Conservation (phyloP, 2,797 vertebrate species). For the Hylomyscus alleni region DNA sequence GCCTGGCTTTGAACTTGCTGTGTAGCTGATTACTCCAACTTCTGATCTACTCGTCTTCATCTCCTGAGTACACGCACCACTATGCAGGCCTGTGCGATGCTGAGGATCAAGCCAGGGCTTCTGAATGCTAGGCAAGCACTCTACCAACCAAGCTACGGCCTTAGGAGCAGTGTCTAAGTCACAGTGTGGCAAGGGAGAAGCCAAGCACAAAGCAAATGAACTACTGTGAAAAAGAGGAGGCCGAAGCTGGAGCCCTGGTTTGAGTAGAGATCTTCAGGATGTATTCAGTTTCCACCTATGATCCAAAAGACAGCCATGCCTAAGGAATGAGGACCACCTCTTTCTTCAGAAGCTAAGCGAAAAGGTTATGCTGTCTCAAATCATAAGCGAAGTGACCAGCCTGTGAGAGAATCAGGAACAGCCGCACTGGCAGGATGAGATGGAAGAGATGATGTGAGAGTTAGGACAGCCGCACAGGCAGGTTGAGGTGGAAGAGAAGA, state of each 20-base stretch:
- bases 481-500: not conserved
- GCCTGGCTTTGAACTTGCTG: not conserved
- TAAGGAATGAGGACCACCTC: not conserved
- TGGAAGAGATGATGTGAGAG: not conserved
- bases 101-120: not conserved
- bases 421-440: not conserved
- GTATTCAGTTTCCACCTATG: not conserved
- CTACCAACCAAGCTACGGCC: too few relatives aligned
- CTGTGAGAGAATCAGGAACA: not conserved
- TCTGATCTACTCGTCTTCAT: not conserved
- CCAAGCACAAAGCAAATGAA: not conserved
- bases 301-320: not conserved
- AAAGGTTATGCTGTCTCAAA: not conserved
- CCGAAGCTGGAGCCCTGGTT: not conserved
- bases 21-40: not conserved
- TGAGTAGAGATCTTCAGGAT: not conserved
- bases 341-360: slow-evolving; percentile 57
- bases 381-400: not conserved
- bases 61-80: not conserved
- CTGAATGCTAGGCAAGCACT: not conserved
- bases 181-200: not conserved
- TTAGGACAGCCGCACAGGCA: too few relatives aligned
- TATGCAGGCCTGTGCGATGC: not conserved
- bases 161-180: not conserved
- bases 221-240: slow-evolving; percentile 4